Percentiles rank a stretch among this genome's conserved stretches.
Conservation (phyloP, 2,888 invertebrate species). For the Abrostola tripartita region DNA sequence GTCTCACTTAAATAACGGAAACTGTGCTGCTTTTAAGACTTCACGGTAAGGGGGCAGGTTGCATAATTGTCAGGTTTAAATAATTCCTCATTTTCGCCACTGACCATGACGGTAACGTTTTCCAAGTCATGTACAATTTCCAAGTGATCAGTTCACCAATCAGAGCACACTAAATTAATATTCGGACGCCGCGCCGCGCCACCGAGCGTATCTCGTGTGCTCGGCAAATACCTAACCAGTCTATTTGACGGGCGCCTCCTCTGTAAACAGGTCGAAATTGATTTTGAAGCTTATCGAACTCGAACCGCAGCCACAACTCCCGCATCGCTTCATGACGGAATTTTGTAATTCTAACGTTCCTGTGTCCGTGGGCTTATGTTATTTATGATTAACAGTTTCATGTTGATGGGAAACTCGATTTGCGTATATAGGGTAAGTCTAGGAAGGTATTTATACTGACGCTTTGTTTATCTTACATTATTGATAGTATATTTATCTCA, state of each 20-base stretch:
- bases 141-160: slow-evolving; percentile 53
- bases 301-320: slow-evolving; percentile 43
- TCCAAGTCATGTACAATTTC: slow-evolving; percentile 35
- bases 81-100: too few species aligned
- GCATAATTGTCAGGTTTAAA: too few species aligned
- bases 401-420: slow-evolving; percentile 33
- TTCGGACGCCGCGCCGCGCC: slow-evolving; percentile 59
- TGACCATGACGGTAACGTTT: too few species aligned
- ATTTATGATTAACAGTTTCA: slow-evolving; percentile 45
- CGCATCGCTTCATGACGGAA: slow-evolving; percentile 57
- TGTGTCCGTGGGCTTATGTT: slow-evolving; percentile 31
- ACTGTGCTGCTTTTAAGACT: too few species aligned
- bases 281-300: slow-evolving; percentile 79
- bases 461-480: too few species aligned
- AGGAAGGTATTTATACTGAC: not conserved
- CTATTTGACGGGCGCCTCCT: slow-evolving; percentile 69
- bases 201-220: slow-evolving; percentile 39
- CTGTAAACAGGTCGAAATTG: slow-evolving; percentile 81
- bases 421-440: not conserved
- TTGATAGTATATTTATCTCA: too few species aligned
- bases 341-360: slow-evolving; percentile 62
- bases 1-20: too few species aligned
- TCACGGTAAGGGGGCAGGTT: too few species aligned
- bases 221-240: slow-evolving; percentile 62
- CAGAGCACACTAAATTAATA: slow-evolving; percentile 47